Evolutionary conservation across 1,140 invertebrate genomes (phyloP), one percentile per base, ranked within the genome.

Genomic region (Eurosta solidaginis): DNA sequence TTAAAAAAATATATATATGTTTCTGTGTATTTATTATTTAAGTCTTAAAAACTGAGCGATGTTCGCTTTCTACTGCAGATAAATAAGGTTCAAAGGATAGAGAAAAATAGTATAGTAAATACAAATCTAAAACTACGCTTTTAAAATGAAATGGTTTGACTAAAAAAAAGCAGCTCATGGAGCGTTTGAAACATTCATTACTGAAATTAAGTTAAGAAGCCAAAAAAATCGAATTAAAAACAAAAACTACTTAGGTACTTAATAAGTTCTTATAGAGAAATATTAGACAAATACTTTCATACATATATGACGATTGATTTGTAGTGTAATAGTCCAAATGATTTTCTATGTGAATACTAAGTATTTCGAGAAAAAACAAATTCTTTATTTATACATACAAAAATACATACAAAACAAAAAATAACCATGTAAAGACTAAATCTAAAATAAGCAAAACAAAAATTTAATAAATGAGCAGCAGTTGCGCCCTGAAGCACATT

Each of bases 51-150:
- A 81, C 80, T 85, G 84, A 85, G 84, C 84, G 84, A 85, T 85
- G 82, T 85, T 85, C 84, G 84, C 84, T 85, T 84, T 82, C 81
- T 83, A 85, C 84, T 85, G 82, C 83, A 85, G 82, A 78, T 80
- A 80, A 83, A 81, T 52, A 52, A 81, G 40, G 81, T 80, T 78
- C 82, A 74, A 82, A 85, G 44, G 20, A 50, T 40, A 77, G 54
- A 45, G 44, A 78, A 74, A 63, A 74, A 40, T 2, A 52, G n/a
- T 73, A 77, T 73, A 63, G 68, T 49, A 76, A 50, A 77, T 75
- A 44, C n/a, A 63, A 77, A 76, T 44, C 77, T 52, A 79, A 40
- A 78, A 36, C 63, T 77, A 74, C 78, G 73, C 81, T 77, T 81
- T 77, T 76, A 74, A 78, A 68, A 81, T 29, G 54, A 54, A 80